Evolutionary conservation across 2,113 vertebrate genomes (phyloP).

Genomic region (Oryzias curvinotus): DNA sequence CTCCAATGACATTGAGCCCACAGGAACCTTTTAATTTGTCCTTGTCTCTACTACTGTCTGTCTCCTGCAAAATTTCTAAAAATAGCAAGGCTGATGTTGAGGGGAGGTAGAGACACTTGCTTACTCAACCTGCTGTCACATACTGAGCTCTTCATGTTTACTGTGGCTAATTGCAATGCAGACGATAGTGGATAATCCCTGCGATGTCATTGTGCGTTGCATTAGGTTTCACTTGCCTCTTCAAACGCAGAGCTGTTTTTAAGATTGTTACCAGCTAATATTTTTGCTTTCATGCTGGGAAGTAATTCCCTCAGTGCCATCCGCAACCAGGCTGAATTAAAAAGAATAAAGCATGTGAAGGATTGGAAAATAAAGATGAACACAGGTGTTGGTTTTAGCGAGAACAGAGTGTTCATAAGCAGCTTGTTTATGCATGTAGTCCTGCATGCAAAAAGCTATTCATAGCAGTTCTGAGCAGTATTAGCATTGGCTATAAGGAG

Average conservation of each 20-base stretch:
- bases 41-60: constrained; percentile 35
- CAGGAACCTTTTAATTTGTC: constrained; percentile 53
- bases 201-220: constrained; percentile 2
- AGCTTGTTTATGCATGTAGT: too few species aligned
- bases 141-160: constrained; percentile 3
- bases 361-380: not conserved
- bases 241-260: not conserved
- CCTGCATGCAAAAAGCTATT: not conserved
- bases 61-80: constrained; percentile 37
- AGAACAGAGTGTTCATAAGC: too few species aligned
- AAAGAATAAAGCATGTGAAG: constrained; percentile 2
- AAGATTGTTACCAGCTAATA: not conserved
- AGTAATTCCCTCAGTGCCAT: not conserved
- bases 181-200: constrained; percentile 7
- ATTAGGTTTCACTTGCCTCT: not conserved
- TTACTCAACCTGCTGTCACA: constrained; percentile 41
- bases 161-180: constrained; percentile 30
- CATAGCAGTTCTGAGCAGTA: not conserved
- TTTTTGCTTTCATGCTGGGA: not conserved
- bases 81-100: constrained; percentile 38
- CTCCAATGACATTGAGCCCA: constrained; percentile 36
- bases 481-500: too few species aligned
- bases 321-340: not conserved
- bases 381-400: not conserved
- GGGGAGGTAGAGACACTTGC: constrained; percentile 7